Evolutionary conservation across 2,888 invertebrate genomes (phyloP), one percentile per base, ranked within the genome.

Genomic region (Thyatira batis): DNA sequence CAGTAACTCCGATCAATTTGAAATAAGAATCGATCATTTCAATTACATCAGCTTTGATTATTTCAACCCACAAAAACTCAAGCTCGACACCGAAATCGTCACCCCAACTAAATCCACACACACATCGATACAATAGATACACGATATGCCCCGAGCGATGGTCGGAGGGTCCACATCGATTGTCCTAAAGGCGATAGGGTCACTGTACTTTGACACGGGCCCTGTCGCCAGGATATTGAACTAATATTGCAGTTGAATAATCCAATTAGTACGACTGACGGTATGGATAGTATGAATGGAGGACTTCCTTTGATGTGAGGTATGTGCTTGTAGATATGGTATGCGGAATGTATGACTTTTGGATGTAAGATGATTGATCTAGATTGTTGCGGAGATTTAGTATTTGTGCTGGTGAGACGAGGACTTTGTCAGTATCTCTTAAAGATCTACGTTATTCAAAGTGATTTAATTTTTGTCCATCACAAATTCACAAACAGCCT

Each of bases 201-300:
- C 87, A 85, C 66, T 84, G 86, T 81, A 80, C 82, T 80, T 74
- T 79, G 82, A 78, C 84, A 78, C 76, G 69, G 66, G 48, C 39
- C 46, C 55, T 52, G 68, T 71, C 71, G 76, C 79, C 75, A 72
- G 74, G 75, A 84, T 84, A 85, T 84, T 81, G 80, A 75, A 82
- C 81, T 87, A 85, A 87, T 88, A 85, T 85, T 79, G 80, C 79
- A 80, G 76, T 78, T 76, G 76, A 78, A 80, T 85, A 86, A 87
- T 87, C 82, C 86, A 87, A 87, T 88, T 87, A 87, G 84, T 70
- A 63, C 65, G 71, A 52, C 77, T 71, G 73, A 73, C 75, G 73
- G 71, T 71, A 71, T 74, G 77, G 73, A 73, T 74, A 73, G 72
- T 71, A 71, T 74, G 77, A 66, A 71, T 73, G 60, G 69, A 66